Percentiles rank a stretch among this genome's conserved stretches.
These are phyloP conservation scores for Phylloscopus trochilus DNA, from an alignment of 2,113 vertebrate genomes.

Conservation along the genomic window DNA sequence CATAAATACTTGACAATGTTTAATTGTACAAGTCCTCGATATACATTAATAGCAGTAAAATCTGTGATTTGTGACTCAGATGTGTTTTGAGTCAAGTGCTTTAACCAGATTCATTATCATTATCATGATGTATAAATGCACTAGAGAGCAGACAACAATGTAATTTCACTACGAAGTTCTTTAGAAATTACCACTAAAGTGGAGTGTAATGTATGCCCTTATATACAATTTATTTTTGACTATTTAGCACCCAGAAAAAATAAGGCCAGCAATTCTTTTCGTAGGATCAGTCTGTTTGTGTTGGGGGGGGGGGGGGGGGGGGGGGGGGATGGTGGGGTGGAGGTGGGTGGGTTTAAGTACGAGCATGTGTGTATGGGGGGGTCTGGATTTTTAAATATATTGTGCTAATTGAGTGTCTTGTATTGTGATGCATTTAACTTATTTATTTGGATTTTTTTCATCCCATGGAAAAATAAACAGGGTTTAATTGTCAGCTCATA, in stretches of 20 bases:
- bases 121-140: conserved; percentile 58
- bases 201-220: conserved; percentile 7
- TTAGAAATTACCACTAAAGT: conserved; percentile 48
- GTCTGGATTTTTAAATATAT: background rate
- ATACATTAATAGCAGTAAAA: conserved; percentile 54
- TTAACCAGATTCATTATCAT: conserved; percentile 63
- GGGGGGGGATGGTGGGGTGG: too few relatives aligned
- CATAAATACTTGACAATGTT: conserved; percentile 52
- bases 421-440: background rate
- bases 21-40: conserved; percentile 48
- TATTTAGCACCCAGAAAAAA: conserved; percentile 25
- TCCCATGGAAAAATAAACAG: background rate
- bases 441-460: background rate
- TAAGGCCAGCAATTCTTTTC: conserved; percentile 23
- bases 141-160: conserved; percentile 60
- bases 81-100: conserved; percentile 65
- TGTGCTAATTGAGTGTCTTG: background rate
- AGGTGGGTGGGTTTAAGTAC: background rate
- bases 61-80: conserved; percentile 57
- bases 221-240: conserved; percentile 16
- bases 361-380: background rate
- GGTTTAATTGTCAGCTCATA: conserved; percentile 1
- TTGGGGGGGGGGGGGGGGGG: background rate
- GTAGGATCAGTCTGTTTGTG: background rate
- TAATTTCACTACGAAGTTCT: conserved; percentile 53